phyloP scores from a whole-genome alignment of 2,113 vertebrate genomes.

The Numida meleagris region DNA sequence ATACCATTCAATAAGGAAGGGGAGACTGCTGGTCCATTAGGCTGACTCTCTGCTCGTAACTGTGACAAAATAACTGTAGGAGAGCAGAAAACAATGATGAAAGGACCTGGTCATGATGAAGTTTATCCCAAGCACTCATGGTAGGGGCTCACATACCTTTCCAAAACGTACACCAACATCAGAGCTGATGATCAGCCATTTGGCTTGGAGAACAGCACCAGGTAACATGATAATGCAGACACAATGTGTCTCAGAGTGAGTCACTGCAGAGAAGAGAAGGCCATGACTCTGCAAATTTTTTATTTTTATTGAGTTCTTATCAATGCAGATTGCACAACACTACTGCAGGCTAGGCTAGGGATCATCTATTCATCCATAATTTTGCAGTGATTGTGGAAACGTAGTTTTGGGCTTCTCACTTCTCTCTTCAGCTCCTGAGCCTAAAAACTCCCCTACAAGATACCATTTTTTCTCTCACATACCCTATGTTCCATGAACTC shows the following conservation, averaged over 20 bases:
- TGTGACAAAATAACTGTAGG: neutral
- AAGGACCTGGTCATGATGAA: neutral
- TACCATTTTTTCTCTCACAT: neutral
- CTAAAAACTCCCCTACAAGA: neutral
- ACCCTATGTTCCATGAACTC: neutral
- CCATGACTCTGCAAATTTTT: neutral
- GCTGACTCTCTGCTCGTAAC: neutral
- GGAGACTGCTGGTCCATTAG: neutral
- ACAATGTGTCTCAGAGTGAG: no score
- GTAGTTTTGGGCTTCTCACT: neutral
- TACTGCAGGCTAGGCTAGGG: neutral
- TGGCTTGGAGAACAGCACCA: neutral
- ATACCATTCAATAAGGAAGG: no score
- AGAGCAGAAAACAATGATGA: neutral
- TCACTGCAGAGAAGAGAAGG: neutral
- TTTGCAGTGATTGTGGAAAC: neutral
- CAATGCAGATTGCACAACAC: neutral
- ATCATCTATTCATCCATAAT: neutral
- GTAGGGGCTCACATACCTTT: neutral
- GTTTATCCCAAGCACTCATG: neutral
- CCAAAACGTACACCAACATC: neutral
- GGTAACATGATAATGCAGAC: neutral
- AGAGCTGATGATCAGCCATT: neutral
- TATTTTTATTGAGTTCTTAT: neutral
- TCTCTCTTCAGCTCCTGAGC: neutral